Base-by-base conservation (phyloP, 2,113 vertebrate genomes). In the Pelodiscus sinensis region DNA sequence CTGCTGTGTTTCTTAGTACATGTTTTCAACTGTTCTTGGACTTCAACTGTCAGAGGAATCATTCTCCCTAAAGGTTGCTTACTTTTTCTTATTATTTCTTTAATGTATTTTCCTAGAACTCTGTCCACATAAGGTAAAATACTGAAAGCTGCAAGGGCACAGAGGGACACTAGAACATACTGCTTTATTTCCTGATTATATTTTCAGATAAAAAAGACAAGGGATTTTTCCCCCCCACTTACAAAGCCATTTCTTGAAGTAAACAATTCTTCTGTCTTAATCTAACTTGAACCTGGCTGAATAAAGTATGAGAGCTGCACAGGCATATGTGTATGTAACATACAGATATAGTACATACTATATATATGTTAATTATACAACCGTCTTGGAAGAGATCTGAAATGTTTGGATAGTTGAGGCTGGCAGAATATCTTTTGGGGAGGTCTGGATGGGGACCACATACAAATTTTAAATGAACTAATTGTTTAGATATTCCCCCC, bases 381-480 rank as follows among this genome's bases (percentile, higher is more conserved):
- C 91, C 4, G 5, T 51, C 91, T 31, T 75, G 60, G 19, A 91
- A 85, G 24, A 24, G n/a, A 88, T 57, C 25, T 50, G 75, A 95
- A 89, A 86, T 52, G 79, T 82, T 91, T 82, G 60, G 68, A 87
- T 71, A 78, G 60, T 8, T 79, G 1, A 1, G 13, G 89, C 0
- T 82, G 77, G 91, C 79, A 29, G 86, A 82, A 54, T 83, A 8
- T 24, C 79, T 86, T 56, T 79, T 95, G 38, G 92, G 15, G 18
- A 16, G 2, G 62, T 31, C 29, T 65, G 15, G 62, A 13, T 18
- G 31, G 29, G 62, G n/a, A 57, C 56, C n/a, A 82, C 1, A 10
- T 8, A 79, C 13, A 21, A 52, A 82, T 58, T 97, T 90, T n/a
- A 94, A 19, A 79, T 81, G 52, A 92, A 87, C 18, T 60, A 21